Base-by-base conservation (phyloP, 2,888 invertebrate genomes). In the Pantelozetes paolii region DNA sequence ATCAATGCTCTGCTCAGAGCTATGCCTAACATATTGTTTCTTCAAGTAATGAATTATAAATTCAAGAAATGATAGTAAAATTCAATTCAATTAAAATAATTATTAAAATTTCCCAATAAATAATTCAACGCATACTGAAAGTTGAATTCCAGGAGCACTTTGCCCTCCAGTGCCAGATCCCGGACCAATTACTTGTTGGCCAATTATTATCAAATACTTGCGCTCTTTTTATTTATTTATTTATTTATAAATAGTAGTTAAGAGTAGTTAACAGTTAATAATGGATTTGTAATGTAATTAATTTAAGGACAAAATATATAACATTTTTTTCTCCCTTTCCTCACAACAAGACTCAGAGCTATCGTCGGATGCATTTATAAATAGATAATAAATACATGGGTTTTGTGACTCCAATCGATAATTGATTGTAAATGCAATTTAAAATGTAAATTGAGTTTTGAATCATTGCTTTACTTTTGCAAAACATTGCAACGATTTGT, bases 181-280 rank as follows among this genome's bases (percentile, higher is more conserved):
- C 11, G 54, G 2, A 28, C 3, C 62, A 32, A 62, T 32, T 54
- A 54, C 62, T 32, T 32, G 30, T 30, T 18, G 28, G 26, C 30
- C 62, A 62, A 57, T 62, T 32, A 62, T 30, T 9, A n/a, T 2
- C 62, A 15, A 1, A 26, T 9, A 59, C 57, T 15, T 62, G 32
- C 18, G n/a, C 32, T 62, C 62, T 62, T 36, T 20, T 40, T 42
- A 32, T 42, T 67, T 67, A 67, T 67, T 67, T 42, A 67, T 67
- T 36, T 36, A 18, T 62, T 30, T 62, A n/a, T n/a, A n/a, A n/a
- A n/a, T n/a, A n/a, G n/a, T n/a, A n/a, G n/a, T 64, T 40, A 42
- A 67, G 42, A 23, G 67, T 8, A 67, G 40, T 67, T 42, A 67
- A 67, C 67, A 67, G 67, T 67, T 67, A 67, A 67, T 67, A 67